These are phyloP conservation scores for Sula dactylatra DNA, from an alignment of 2,113 vertebrate species.

Conservation along the genomic window DNA sequence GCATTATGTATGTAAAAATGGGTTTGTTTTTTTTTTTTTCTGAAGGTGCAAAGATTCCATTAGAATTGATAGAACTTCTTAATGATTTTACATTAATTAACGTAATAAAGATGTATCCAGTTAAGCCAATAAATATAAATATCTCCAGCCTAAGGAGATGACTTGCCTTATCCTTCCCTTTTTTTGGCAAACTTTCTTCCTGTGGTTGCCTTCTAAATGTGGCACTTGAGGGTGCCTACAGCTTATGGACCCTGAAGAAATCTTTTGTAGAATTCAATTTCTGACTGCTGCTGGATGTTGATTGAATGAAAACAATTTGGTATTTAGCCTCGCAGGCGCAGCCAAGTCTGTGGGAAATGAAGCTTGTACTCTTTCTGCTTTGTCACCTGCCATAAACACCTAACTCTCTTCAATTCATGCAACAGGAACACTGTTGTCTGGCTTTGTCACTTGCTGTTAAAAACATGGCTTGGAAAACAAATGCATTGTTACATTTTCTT, in stretches of 20 bases:
- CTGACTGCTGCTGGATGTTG: neutral
- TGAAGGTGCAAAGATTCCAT: neutral
- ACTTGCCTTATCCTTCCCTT: neutral
- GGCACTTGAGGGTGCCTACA: neutral
- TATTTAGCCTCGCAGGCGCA: neutral
- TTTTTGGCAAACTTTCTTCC: neutral
- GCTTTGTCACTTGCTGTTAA: neutral
- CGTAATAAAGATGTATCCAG: neutral
- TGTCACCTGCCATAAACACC: neutral
- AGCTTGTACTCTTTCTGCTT: neutral
- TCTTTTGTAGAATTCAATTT: neutral
- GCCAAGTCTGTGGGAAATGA: neutral
- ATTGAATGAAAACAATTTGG: neutral
- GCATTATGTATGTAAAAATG: neutral
- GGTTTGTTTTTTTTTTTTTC: neutral
- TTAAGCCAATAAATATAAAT: neutral
- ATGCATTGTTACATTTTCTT: neutral
- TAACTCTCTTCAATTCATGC: neutral
- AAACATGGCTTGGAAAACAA: neutral
- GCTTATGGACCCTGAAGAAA: neutral
- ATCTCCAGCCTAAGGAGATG: neutral
- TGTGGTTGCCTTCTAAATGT: neutral
- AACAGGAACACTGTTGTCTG: neutral
- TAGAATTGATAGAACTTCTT: neutral
- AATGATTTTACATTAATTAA: neutral